Base-by-base conservation (phyloP, 2,888 invertebrate genomes). In the Mythimna ferrago region DNA sequence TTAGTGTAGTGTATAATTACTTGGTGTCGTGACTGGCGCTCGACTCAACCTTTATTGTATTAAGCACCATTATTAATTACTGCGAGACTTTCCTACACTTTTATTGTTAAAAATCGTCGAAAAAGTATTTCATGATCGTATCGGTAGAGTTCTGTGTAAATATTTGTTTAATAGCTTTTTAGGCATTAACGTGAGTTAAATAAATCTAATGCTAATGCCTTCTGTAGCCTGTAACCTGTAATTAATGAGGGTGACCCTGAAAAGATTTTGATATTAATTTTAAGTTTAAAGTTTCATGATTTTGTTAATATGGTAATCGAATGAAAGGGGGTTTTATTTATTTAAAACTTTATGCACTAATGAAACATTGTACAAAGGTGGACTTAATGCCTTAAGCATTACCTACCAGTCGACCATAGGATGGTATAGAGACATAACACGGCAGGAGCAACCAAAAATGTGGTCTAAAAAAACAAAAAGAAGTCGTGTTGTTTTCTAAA, bases 61-160 rank as follows among this genome's bases (percentile, higher is more conserved):
- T 69, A 81, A 86, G 83, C 79, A 77, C 80, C 76, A 66, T 84
- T 83, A 87, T 86, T 86, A 86, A 84, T 86, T 82, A 85, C 78
- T 67, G 63, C 69, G 66, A 57, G 53, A 54, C 75, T 76, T 80
- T 77, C 58, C 72, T 69, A 81, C 74, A 78, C 56, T 64, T 76
- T 61, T 65, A 63, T 73, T 60, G 65, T 78, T 74, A 19, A 76
- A 63, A 76, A 60, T 71, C 58, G 57, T 60, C 63, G 63, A 67
- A 70, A 71, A 78, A 70, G n/a, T 48, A 69, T 81, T 73, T 78
- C 44, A 48, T 73, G 84, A 84, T 83, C 66, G 60, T 84, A 84
- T 84, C 84, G 35, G 6, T 9, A 73, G 61, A 56, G 57, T 78
- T 81, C 68, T 76, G 71, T 84, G 78, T 84, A 84, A 83, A 79